Evolutionary conservation across 2,113 vertebrate species (phyloP).

Genomic region (Acanthochromis polyacanthus): DNA sequence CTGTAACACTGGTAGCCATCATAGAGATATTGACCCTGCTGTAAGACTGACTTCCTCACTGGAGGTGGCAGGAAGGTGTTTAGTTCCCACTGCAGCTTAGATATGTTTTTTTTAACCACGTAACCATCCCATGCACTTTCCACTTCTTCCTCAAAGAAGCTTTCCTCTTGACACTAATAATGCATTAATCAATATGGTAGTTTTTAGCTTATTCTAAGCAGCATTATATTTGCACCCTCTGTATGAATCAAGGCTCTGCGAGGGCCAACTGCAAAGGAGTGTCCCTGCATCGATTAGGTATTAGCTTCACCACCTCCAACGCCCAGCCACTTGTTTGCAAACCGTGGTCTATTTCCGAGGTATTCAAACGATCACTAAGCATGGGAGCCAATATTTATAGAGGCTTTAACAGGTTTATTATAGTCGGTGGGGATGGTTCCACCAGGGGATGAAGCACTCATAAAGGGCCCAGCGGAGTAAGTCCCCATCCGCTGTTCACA

Average conservation of each 20-base stretch:
- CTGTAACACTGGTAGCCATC: constrained; percentile 32
- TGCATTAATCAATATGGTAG: constrained; percentile 66
- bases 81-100: constrained; percentile 25
- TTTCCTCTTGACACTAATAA: constrained; percentile 60
- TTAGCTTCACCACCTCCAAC: constrained; percentile 67
- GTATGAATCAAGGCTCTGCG: constrained; percentile 54
- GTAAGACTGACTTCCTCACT: constrained; percentile 16
- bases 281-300: constrained; percentile 78
- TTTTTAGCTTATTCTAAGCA: constrained; percentile 67
- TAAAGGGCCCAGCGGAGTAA: constrained; percentile 71
- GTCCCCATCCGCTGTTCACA: constrained; percentile 68
- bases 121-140: constrained; percentile 32
- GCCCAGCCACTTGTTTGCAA: constrained; percentile 77
- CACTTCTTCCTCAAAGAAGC: constrained; percentile 47
- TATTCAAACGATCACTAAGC: constrained; percentile 76
- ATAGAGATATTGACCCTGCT: constrained; percentile 31
- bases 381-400: constrained; percentile 81
- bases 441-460: constrained; percentile 62
- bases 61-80: constrained; percentile 17
- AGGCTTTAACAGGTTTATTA: constrained; percentile 84
- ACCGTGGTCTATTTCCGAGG: constrained; percentile 54
- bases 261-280: constrained; percentile 61
- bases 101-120: constrained; percentile 9
- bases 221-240: constrained; percentile 46
- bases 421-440: constrained; percentile 67